These are phyloP conservation scores for Cyanoramphus novaezelandiae DNA, from an alignment of 2,113 vertebrate species.

Conservation along the genomic window DNA sequence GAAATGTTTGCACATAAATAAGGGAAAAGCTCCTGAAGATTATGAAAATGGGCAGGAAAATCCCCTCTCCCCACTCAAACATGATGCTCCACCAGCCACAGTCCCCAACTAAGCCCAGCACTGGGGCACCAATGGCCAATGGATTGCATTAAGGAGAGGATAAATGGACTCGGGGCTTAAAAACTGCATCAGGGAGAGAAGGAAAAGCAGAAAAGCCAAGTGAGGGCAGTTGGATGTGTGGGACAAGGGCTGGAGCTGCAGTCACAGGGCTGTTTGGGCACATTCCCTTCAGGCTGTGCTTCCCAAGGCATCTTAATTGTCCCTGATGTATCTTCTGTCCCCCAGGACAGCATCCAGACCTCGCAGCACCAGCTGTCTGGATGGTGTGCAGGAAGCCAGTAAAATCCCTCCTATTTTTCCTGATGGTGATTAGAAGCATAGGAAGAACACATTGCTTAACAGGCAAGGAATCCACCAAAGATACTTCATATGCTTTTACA, in stretches of 20 bases:
- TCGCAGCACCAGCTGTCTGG: conserved; percentile 47
- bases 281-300: not conserved
- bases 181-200: not conserved
- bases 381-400: conserved; percentile 6
- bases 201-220: not conserved
- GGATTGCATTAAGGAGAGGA: too few relatives aligned
- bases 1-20: fast-evolving
- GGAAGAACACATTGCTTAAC: conserved; percentile 24
- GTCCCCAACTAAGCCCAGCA: not conserved
- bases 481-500: conserved; percentile 3
- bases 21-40: not conserved
- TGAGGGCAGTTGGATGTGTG: fast-evolving
- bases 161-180: fast-evolving
- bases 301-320: conserved; percentile 36
- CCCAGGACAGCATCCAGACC: not conserved
- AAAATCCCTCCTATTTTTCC: conserved; percentile 51
- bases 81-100: fast-evolving
- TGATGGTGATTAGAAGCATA: conserved; percentile 10
- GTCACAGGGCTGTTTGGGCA: not conserved
- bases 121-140: fast-evolving
- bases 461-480: not conserved
- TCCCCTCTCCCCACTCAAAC: not conserved
- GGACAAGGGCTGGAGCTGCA: not conserved
- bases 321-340: conserved; percentile 38
- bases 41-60: not conserved